Percentiles rank a stretch among this genome's conserved stretches.
These are phyloP conservation scores for Agapornis roseicollis DNA, from an alignment of 2,113 vertebrate species.

Conservation along the genomic window DNA sequence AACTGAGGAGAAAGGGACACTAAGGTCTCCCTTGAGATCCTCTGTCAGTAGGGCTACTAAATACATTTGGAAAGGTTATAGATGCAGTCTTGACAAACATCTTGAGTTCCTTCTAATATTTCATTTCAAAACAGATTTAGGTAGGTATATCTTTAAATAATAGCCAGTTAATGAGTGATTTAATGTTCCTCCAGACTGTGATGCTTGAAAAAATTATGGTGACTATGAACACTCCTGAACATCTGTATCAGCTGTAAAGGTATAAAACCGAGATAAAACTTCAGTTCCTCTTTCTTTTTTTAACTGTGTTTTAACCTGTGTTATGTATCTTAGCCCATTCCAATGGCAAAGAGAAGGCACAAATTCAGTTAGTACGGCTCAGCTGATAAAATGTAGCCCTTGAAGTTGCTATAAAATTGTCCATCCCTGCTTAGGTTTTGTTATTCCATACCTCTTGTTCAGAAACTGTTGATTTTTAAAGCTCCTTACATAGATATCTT, in stretches of 20 bases:
- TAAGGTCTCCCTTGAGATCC: background rate
- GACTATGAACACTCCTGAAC: background rate
- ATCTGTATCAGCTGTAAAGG: background rate
- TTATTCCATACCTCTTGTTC: background rate
- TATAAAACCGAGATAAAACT: background rate
- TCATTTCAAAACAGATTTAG: background rate
- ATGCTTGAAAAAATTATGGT: background rate
- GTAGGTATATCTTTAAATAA: background rate
- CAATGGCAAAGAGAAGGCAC: background rate
- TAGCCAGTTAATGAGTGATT: background rate
- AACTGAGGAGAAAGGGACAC: background rate
- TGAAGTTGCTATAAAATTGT: background rate
- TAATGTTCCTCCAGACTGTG: background rate
- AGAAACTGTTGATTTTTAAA: background rate
- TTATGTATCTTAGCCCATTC: background rate
- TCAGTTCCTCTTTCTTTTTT: background rate
- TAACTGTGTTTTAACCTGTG: background rate
- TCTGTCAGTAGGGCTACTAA: background rate
- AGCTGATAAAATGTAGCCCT: background rate
- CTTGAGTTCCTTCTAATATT: background rate
- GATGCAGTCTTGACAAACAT: background rate
- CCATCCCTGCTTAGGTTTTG: background rate
- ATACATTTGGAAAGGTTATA: background rate
- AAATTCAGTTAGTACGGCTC: background rate
- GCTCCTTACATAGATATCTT: background rate